Base-by-base conservation (phyloP, 2,888 invertebrate species). In the Candidula unifasciata region DNA sequence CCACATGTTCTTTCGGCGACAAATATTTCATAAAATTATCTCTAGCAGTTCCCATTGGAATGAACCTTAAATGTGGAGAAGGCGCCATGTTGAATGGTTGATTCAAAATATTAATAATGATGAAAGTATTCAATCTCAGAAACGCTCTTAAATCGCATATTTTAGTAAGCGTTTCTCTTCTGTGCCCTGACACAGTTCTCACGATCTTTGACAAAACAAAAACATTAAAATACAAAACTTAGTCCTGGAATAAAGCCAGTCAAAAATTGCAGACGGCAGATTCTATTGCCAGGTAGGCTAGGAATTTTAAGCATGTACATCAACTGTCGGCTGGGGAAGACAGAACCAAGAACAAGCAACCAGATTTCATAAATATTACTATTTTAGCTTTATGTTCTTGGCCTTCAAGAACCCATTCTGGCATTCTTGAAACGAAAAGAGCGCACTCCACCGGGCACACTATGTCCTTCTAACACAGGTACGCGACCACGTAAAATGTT, bases 251-350 rank as follows among this genome's bases (percentile, higher is more conserved):
- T 44, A 71, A 71, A 71, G 44, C 71, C 44, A 71, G 24, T n/a
- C 5, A 37, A 71, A 24, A 37, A 21, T 44, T 71, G 21, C 71
- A 37, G 13, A 71, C 21, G 21, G 18, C 44, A 37, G 71, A n/a
- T 18, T 71, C 21, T n/a, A 24, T 24, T 5, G 71, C 37, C 71
- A 71, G 71, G 44, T 71, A 71, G 24, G 71, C n/a, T 10, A 44
- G 64, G 60, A 77, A 77, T 57, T 64, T 77, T 60, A 77, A 77
- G 10, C 77, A 37, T 64, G 60, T 77, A 6, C 57, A 57, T 24
- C 64, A 33, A 24, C 77, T 77, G 35, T 64, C 33, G 64, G n/a
- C 52, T 27, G 16, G 8, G 13, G 27, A 24, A 27, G 54, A 5
- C 74, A 24, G 21, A 57, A 33, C 77, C 33, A 24, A 44, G 37